Conservation (phyloP, 2,797 vertebrate genomes). For the Takifugu rubripes region DNA sequence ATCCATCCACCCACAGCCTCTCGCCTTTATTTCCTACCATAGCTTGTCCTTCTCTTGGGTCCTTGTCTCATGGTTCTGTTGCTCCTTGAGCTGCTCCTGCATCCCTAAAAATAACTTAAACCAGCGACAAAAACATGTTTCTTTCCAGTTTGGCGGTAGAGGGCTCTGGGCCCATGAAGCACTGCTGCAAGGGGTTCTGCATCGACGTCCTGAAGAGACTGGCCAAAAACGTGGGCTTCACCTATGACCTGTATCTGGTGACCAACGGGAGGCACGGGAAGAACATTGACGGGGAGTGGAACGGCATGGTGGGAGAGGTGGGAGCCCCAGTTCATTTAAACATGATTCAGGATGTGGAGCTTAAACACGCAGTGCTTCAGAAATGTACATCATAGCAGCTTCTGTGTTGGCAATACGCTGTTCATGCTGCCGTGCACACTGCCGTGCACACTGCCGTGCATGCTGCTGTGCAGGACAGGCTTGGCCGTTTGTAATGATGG, state of each 20-base stretch:
- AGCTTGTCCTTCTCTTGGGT: neutral
- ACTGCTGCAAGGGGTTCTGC: slow-evolving; percentile 96
- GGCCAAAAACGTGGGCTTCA: slow-evolving; percentile 90
- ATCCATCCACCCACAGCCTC: slow-evolving; percentile 20
- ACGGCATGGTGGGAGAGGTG: slow-evolving; percentile 96
- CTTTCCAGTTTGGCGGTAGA: slow-evolving; percentile 67
- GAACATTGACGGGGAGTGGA: slow-evolving; percentile 93
- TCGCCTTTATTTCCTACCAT: slow-evolving; percentile 12
- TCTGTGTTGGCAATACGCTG: no score
- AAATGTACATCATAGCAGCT: no score
- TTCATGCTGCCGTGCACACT: no score
- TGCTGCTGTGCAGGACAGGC: no score
- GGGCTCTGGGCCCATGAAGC: slow-evolving; percentile 78
- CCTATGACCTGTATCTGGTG: slow-evolving; percentile 94
- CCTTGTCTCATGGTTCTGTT: slow-evolving; percentile 6
- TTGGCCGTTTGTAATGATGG: no score
- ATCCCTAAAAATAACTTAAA: no score
- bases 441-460: no score
- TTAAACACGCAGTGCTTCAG: no score
- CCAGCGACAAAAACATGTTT: neutral
- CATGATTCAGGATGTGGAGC: neutral
- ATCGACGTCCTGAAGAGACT: slow-evolving; percentile 93
- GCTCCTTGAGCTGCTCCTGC: neutral
- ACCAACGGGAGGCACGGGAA: slow-evolving; percentile 94
- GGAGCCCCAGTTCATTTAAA: slow-evolving; percentile 6